Percentiles rank a stretch among this genome's conserved stretches.
Conservation (phyloP, 2,888 invertebrate genomes). For the Macropis europaea region DNA sequence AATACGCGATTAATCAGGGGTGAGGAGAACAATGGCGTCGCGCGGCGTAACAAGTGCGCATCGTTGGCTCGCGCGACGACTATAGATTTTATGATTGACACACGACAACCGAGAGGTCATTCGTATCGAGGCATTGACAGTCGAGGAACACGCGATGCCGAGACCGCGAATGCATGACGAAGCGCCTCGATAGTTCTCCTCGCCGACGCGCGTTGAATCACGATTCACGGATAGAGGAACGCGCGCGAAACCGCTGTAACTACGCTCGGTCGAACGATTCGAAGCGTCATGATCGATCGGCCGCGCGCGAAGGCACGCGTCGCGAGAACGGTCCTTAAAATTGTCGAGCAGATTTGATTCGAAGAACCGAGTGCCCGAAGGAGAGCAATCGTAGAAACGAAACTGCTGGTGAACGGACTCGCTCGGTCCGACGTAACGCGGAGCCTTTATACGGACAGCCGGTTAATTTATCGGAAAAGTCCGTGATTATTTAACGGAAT, state of each 20-base stretch:
- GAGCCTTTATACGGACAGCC: slow-evolving; percentile 29
- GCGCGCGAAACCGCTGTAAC: neutral
- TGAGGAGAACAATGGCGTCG: neutral
- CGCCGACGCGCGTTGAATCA: slow-evolving; percentile 46
- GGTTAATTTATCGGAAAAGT: slow-evolving; percentile 46
- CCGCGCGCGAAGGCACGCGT: neutral
- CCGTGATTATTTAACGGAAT: slow-evolving; percentile 42
- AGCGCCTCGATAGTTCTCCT: slow-evolving; percentile 44
- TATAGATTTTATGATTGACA: slow-evolving; percentile 38
- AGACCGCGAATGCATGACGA: slow-evolving; percentile 43
- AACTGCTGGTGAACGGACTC: slow-evolving; percentile 19
- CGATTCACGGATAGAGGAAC: slow-evolving; percentile 31
- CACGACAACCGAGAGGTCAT: slow-evolving; percentile 16
- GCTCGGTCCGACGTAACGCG: neutral
- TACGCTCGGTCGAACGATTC: neutral
- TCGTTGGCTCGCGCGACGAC: neutral
- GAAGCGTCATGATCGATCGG: neutral
- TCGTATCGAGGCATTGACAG: slow-evolving; percentile 44
- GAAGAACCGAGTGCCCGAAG: neutral
- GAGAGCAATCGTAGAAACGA: neutral
- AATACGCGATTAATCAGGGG: neutral
- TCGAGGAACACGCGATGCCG: slow-evolving; percentile 24
- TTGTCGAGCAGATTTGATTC: too few species aligned
- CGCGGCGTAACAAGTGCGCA: neutral
- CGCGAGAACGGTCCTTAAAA: too few species aligned